Percentiles rank a stretch among this genome's conserved stretches.
phyloP scores from a whole-genome alignment of 2,113 vertebrate species.

The Marmota monax region DNA sequence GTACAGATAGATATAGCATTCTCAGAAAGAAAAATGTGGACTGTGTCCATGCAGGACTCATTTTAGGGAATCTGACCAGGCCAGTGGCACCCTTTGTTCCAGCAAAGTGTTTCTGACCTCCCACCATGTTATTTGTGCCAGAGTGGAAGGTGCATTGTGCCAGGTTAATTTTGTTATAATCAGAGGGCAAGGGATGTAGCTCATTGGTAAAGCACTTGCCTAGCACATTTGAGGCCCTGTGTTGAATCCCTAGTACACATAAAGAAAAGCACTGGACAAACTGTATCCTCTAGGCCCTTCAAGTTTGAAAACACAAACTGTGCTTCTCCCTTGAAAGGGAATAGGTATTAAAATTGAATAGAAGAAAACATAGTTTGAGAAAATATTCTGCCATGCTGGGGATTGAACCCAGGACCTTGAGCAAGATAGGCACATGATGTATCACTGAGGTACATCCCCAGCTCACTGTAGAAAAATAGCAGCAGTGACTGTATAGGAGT shows the following conservation, averaged over 20 bases:
- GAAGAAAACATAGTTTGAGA: not conserved
- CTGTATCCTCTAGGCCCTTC: not conserved
- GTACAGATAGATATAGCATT: not conserved
- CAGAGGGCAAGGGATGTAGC: not conserved
- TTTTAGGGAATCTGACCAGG: not conserved
- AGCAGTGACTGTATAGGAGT: not conserved
- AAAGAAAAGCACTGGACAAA: not conserved
- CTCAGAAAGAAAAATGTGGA: not conserved
- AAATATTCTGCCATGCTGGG: not conserved
- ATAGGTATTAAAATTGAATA: not conserved
- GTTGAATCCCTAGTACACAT: no score
- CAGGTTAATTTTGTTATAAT: not conserved
- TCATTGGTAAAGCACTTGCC: no score
- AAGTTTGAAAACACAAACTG: not conserved
- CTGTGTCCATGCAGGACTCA: not conserved
- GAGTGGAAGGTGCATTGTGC: not conserved
- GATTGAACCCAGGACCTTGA: no score
- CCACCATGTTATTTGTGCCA: not conserved
- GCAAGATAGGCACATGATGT: no score
- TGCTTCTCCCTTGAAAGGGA: not conserved
- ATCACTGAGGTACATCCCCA: no score
- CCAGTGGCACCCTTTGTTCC: not conserved
- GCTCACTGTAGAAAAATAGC: not conserved
- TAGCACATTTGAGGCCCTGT: no score
- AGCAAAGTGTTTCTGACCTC: not conserved